Conservation (phyloP, 2,113 vertebrate species). For the Phaethon lepturus region DNA sequence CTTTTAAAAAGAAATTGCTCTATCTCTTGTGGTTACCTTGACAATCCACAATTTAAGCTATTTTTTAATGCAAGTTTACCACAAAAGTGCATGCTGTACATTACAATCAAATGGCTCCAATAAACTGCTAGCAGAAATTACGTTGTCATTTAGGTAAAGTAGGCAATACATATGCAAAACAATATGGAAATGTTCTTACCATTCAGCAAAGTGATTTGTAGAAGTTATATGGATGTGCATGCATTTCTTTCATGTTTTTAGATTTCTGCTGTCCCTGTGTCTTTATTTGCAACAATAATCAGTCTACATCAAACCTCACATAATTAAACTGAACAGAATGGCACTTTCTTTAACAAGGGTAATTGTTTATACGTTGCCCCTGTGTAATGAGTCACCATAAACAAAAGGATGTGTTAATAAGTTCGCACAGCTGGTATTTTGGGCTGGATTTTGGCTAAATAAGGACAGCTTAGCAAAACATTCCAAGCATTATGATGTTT, state of each 20-base stretch:
- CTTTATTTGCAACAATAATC: neutral
- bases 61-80: neutral
- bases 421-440: constrained; percentile 47
- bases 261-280: neutral
- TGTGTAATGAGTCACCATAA: constrained; percentile 54
- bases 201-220: neutral
- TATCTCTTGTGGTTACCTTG: constrained; percentile 7
- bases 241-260: neutral
- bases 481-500: neutral
- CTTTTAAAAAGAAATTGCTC: neutral
- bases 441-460: constrained; percentile 1
- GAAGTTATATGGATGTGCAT: neutral
- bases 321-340: constrained; percentile 48
- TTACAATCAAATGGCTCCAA: neutral
- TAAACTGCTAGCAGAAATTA: neutral
- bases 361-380: neutral
- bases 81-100: neutral
- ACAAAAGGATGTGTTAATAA: constrained; percentile 38
- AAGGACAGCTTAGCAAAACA: neutral
- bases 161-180: neutral
- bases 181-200: neutral
- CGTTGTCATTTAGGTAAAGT: neutral
- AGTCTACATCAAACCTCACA: constrained; percentile 3
- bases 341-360: constrained; percentile 6
- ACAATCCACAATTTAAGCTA: neutral